Evolutionary conservation across 2,797 vertebrate genomes (phyloP).

Genomic region (Cirrhinus mrigala): DNA sequence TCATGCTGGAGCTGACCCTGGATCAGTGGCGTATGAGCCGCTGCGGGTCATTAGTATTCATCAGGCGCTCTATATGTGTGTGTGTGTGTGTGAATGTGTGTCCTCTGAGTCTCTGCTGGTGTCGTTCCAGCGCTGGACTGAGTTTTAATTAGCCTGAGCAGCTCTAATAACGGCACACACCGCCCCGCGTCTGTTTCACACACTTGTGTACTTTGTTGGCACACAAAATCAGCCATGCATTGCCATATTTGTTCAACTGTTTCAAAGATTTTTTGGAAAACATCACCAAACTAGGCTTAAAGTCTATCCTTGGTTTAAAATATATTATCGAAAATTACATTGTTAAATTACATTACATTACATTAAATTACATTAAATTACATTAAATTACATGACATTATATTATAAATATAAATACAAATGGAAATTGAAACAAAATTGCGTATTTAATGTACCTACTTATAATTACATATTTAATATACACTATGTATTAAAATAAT

Average conservation of each 20-base stretch:
- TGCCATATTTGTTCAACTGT: background rate
- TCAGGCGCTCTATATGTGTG: background rate
- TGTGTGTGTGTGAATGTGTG: background rate
- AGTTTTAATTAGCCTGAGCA: conserved; percentile 39
- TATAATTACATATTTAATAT: no score
- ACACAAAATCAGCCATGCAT: background rate
- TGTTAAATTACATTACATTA: no score
- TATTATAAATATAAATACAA: no score
- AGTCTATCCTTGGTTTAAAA: background rate
- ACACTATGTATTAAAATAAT: no score
- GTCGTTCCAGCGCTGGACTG: background rate
- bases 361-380: no score
- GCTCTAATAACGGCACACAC: background rate
- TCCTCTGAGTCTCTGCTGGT: background rate
- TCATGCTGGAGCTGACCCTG: conserved; percentile 17
- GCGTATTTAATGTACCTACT: no score
- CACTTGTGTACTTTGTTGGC: background rate
- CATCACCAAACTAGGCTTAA: background rate
- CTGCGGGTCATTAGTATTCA: conserved; percentile 10
- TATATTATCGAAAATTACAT: background rate
- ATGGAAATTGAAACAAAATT: no score
- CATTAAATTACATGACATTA: no score
- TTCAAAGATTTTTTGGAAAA: background rate
- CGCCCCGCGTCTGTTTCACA: background rate
- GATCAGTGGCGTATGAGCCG: background rate